Evolutionary conservation across 2,797 vertebrate species (phyloP).

Genomic region (Leptoclinus maculatus): DNA sequence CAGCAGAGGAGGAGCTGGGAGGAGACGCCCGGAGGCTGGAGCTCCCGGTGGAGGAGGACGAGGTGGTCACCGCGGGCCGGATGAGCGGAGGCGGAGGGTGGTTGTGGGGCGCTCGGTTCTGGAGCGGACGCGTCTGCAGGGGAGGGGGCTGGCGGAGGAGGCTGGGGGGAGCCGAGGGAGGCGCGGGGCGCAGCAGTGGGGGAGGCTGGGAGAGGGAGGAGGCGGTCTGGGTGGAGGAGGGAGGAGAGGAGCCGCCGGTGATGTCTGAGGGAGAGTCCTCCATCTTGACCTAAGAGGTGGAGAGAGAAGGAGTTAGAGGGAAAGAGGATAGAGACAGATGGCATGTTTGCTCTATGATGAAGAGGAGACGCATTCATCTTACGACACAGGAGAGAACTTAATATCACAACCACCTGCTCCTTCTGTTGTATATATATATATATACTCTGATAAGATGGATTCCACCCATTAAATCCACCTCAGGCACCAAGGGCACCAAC

Average conservation of each 20-base stretch:
- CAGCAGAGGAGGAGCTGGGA: slow-evolving; percentile 62
- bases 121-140: slow-evolving; percentile 87
- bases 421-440: background rate
- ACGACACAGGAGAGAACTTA: background rate
- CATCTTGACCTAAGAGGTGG: slow-evolving; percentile 83
- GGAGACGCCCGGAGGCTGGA: slow-evolving; percentile 74
- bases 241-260: slow-evolving; percentile 63
- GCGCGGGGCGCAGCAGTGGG: slow-evolving; percentile 84
- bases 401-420: slow-evolving; percentile 23
- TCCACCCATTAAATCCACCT: background rate
- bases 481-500: background rate
- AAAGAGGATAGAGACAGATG: background rate
- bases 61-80: slow-evolving; percentile 83
- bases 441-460: background rate
- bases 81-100: slow-evolving; percentile 92
- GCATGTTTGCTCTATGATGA: background rate
- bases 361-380: background rate
- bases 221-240: slow-evolving; percentile 71
- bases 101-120: slow-evolving; percentile 89
- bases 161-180: slow-evolving; percentile 84
- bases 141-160: slow-evolving; percentile 86
- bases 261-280: slow-evolving; percentile 81
- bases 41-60: slow-evolving; percentile 72
- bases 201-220: slow-evolving; percentile 83
- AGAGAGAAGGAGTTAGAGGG: background rate